Evolutionary conservation across 2,113 vertebrate species (phyloP).

Genomic region (Dicrurus megarhynchus): DNA sequence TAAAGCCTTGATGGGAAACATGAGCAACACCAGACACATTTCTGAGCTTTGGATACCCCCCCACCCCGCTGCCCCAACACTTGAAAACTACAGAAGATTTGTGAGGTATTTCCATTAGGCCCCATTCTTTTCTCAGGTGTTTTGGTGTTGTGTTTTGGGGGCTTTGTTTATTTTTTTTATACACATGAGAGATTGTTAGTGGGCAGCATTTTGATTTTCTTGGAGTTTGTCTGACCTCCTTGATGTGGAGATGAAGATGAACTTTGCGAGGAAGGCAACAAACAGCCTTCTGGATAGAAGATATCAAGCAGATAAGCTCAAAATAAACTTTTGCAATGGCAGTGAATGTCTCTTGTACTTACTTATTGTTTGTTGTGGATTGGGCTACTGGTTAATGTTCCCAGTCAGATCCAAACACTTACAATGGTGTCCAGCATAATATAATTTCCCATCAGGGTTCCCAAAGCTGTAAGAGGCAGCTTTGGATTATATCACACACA

Average conservation of each 20-base stretch:
- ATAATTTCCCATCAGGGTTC: background rate
- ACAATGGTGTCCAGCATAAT: background rate
- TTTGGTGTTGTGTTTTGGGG: background rate
- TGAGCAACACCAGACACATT: rapidly evolving
- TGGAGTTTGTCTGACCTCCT: background rate
- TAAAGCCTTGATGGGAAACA: background rate
- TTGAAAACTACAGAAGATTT: background rate
- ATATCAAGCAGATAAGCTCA: background rate
- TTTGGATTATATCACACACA: background rate
- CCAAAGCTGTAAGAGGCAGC: background rate
- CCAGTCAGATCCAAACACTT: background rate
- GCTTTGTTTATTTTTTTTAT: background rate
- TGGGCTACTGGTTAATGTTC: background rate
- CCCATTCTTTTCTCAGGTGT: background rate
- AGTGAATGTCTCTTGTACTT: background rate
- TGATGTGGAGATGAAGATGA: background rate
- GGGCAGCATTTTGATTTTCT: background rate
- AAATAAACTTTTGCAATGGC: background rate
- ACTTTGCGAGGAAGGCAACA: background rate
- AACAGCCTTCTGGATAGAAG: background rate
- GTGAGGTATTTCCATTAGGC: background rate
- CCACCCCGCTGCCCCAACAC: rapidly evolving
- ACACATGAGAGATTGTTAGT: background rate
- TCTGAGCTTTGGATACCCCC: background rate
- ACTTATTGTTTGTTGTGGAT: background rate